These are phyloP conservation scores for Tretioscincus oriximinensis DNA, from an alignment of 2,113 vertebrate species.

Conservation along the genomic window DNA sequence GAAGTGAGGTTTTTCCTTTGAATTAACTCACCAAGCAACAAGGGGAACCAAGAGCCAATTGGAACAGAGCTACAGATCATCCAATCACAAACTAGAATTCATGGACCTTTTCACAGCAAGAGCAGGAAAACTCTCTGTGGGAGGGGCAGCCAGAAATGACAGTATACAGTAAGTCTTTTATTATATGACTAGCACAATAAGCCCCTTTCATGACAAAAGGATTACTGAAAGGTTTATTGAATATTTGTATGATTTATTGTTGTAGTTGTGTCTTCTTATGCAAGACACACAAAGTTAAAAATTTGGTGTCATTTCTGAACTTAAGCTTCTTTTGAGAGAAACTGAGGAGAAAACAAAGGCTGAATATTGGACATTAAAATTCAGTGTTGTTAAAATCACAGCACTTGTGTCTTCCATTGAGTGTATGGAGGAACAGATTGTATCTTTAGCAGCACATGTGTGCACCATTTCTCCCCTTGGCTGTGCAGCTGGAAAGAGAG, in stretches of 20 bases:
- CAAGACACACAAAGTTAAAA: slow-evolving; percentile 27
- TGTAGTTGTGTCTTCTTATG: slow-evolving; percentile 33
- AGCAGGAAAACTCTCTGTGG: too few relatives aligned
- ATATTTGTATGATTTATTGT: not conserved
- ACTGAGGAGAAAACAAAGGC: slow-evolving; percentile 13
- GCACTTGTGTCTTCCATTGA: not conserved
- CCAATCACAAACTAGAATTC: too few relatives aligned
- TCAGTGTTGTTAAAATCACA: slow-evolving; percentile 21
- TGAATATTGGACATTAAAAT: slow-evolving; percentile 33
- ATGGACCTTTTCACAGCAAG: too few relatives aligned
- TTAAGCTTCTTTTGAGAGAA: not conserved
- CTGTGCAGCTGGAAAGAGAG: not conserved
- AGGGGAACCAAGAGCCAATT: too few relatives aligned
- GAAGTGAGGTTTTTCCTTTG: too few relatives aligned
- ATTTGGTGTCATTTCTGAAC: slow-evolving; percentile 42
- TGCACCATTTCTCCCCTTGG: not conserved
- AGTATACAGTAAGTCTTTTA: too few relatives aligned
- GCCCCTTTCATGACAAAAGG: not conserved
- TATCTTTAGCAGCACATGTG: not conserved
- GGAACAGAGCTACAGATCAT: too few relatives aligned
- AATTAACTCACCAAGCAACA: too few relatives aligned
- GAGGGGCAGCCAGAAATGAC: too few relatives aligned
- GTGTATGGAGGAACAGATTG: not conserved
- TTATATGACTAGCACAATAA: too few relatives aligned
- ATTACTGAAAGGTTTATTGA: slow-evolving; percentile 31